Evolutionary conservation across 2,797 vertebrate species (phyloP).

Genomic region (Alosa sapidissima): DNA sequence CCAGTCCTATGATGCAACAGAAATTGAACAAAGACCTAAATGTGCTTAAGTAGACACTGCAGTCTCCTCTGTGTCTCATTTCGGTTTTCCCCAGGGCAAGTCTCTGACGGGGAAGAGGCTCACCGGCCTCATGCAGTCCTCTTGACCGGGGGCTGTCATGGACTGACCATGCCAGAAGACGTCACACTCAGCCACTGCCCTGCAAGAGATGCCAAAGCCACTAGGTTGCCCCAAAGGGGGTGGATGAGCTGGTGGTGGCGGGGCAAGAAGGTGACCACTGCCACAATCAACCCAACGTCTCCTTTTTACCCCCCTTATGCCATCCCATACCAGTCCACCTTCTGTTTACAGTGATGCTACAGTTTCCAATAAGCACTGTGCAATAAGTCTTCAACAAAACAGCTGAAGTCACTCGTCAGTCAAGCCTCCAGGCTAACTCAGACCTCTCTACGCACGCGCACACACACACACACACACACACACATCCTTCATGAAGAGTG

Average conservation of each 20-base stretch:
- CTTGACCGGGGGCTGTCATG: conserved; percentile 79
- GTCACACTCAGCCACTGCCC: conserved; percentile 53
- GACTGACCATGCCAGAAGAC: conserved; percentile 48
- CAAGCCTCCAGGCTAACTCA: background rate
- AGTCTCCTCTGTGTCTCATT: too few relatives aligned
- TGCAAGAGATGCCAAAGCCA: conserved; percentile 26
- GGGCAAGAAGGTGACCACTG: conserved; percentile 46
- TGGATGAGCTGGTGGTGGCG: background rate
- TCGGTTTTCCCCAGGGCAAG: conserved; percentile 79
- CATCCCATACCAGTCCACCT: background rate
- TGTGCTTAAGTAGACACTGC: too few relatives aligned
- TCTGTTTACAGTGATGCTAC: conserved; percentile 23
- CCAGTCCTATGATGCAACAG: too few relatives aligned
- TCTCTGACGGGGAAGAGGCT: conserved; percentile 95
- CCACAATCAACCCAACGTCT: conserved; percentile 41
- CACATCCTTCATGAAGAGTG: background rate
- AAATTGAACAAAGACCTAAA: too few relatives aligned
- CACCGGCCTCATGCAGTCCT: conserved; percentile 98
- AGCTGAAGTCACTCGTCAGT: background rate
- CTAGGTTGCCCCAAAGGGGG: background rate
- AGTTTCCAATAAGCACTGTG: conserved; percentile 51
- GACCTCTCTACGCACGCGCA: background rate
- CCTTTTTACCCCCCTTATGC: conserved; percentile 28
- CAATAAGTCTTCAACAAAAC: conserved; percentile 51
- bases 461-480: background rate